Evolutionary conservation across 1,140 invertebrate genomes (phyloP), one percentile per base, ranked within the genome.

Genomic region (Cydia pomonella): DNA sequence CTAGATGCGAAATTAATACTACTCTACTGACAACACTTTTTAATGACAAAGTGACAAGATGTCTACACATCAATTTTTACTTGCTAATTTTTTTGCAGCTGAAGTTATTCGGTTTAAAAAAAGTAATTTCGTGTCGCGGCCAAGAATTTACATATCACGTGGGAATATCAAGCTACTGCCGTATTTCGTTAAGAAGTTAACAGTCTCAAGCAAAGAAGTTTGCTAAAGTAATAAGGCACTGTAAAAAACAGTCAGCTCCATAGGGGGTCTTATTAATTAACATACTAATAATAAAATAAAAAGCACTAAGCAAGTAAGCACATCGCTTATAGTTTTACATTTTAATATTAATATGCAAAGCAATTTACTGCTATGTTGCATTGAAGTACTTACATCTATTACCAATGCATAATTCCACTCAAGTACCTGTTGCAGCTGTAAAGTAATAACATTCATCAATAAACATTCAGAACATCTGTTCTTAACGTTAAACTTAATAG

Each of bases 401-500:
- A 18, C 18, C 25, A 29, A 23, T 50, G 25, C 47, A 33, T 69
- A 33, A 18, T 18, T 69, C n/a, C 13, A 69, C 2, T 69, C 9
- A 66, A 66, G 16, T 66, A 69, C 64, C 64, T 69, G 64, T 33
- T 38, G 41, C 29, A 38, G 63, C 63, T 66, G 10, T 66, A 29
- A 50, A 50, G 44, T 75, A 53, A 72, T 75, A 72, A 62, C 33
- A 72, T 76, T 64, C 38, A 72, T 76, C 47, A 69, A 73, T 62
- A 73, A 53, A 64, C 73, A 72, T 64, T 69, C 73, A 6, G 64
- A 75, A 74, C 72, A 72, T 77, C 74, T 77, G 73, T 74, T 73
- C 69, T 73, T 75, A 75, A 75, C 66, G 73, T 72, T 77, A 76
- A 82, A 76, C 76, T 73, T 88, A 90, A 90, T 89, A 77, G 79